phyloP scores from a whole-genome alignment of 1,140 invertebrate genomes.

The Meloidogyne exigua region DNA sequence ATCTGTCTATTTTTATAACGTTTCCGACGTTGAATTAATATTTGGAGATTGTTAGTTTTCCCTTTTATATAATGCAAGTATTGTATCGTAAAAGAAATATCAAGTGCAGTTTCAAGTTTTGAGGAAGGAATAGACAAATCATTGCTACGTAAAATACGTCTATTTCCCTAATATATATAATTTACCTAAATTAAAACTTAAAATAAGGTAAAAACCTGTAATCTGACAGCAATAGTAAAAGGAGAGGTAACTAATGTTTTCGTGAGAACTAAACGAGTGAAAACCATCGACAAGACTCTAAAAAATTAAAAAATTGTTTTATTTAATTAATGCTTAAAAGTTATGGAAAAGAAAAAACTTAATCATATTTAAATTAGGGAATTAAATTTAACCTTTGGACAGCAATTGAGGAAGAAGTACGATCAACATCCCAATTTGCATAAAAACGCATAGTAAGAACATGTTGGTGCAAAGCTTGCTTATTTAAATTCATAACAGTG shows the following conservation, averaged over 20 bases:
- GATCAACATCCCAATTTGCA: constrained; percentile 47
- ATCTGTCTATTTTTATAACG: constrained; percentile 98
- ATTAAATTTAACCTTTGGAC: constrained; percentile 30
- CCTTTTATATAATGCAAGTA: constrained; percentile 87
- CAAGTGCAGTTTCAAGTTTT: constrained; percentile 39
- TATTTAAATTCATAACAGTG: not conserved
- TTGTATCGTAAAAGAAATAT: constrained; percentile 47
- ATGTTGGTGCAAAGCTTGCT: not conserved
- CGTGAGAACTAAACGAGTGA: constrained; percentile 29
- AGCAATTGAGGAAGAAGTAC: constrained; percentile 35
- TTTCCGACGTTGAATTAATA: constrained; percentile 89
- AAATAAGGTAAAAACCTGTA: constrained; percentile 32
- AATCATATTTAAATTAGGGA: no score
- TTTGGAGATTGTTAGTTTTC: constrained; percentile 83
- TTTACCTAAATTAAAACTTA: constrained; percentile 16
- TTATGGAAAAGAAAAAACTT: not conserved
- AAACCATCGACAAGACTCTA: constrained; percentile 40
- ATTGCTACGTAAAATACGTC: constrained; percentile 46
- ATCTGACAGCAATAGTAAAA: constrained; percentile 42
- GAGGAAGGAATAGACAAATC: constrained; percentile 34
- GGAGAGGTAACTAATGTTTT: constrained; percentile 29
- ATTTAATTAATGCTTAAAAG: constrained; percentile 8
- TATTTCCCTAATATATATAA: constrained; percentile 40
- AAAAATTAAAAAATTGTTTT: constrained; percentile 21
- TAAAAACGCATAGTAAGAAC: constrained; percentile 52